Base-by-base conservation (phyloP, 1,140 invertebrate species). In the Capitella teleta region DNA sequence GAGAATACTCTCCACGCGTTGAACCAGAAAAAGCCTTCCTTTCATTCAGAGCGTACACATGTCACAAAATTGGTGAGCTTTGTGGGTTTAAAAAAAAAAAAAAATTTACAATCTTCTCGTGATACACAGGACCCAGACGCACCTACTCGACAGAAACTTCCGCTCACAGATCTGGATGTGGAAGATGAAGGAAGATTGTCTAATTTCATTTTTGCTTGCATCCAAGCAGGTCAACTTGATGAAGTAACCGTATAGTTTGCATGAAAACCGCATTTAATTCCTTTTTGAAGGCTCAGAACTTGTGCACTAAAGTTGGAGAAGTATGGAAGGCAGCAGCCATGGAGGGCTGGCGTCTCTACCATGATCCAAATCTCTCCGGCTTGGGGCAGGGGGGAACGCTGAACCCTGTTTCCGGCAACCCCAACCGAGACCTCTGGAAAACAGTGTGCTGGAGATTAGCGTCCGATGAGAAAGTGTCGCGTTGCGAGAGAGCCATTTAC, bases 391-490 rank as follows among this genome's bases (percentile, higher is more conserved):
- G 62, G 34, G 54, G 57, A 16, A 24, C 47, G 19, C 3, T 57
- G 26, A 61, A 70, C 38, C 49, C 74, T 52, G 77, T 88, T 24
- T 78, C 83, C 65, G 92, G 91, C 1, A 95, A 95, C 74, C 80
- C 80, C 1, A 80, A 83, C 50, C 64, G 91, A 65, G 87, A 91
- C 71, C 73, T 95, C 1, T 96, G 92, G 92, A 95, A 94, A 63
- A 75, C 78, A 57, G 82, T 82, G 62, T 83, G 87, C 52, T 82
- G 85, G 80, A 74, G 80, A 57, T 74, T 90, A 64, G 80, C 78
- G 19, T 64, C 77, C 62, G 77, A 83, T 70, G 60, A 67, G 19
- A 66, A 64, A 24, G 58, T 74, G 37, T 59, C 66, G 44, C 40
- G 57, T 1, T 67, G 73, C 58, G 76, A 79, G 57, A 66, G 72